phyloP scores from a whole-genome alignment of 2,797 vertebrate species.

The Poecilia wingei region DNA sequence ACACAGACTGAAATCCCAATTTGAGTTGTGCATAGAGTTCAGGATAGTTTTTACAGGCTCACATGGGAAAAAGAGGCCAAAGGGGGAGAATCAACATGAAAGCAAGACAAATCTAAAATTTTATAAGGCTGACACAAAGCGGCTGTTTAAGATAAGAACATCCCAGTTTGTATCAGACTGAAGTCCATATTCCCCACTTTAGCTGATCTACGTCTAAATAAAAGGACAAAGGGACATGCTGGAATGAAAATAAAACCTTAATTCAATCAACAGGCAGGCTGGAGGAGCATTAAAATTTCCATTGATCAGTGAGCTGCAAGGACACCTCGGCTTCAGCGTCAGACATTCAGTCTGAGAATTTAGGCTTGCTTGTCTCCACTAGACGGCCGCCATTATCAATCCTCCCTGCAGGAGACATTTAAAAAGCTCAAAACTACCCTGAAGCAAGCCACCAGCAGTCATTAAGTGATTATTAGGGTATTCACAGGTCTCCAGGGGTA shows the following conservation, averaged over 20 bases:
- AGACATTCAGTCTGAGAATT: slow-evolving; percentile 49
- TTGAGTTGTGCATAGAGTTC: slow-evolving; percentile 20
- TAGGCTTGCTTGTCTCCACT: slow-evolving; percentile 32
- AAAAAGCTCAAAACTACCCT: slow-evolving; percentile 49
- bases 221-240: not conserved
- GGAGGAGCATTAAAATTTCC: slow-evolving; percentile 11
- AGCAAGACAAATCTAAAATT: slow-evolving; percentile 21
- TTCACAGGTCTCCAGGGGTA: slow-evolving; percentile 46
- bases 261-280: slow-evolving; percentile 2
- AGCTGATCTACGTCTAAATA: slow-evolving; percentile 2
- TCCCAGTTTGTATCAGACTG: slow-evolving; percentile 7
- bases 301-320: slow-evolving; percentile 25
- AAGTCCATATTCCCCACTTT: slow-evolving; percentile 7
- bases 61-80: slow-evolving; percentile 9
- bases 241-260: not conserved
- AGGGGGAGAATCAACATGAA: slow-evolving; percentile 9
- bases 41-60: slow-evolving; percentile 27
- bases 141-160: slow-evolving; percentile 26
- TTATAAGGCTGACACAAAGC: slow-evolving; percentile 1
- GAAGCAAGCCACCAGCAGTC: slow-evolving; percentile 45
- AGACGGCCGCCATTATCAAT: slow-evolving; percentile 51
- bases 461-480: slow-evolving; percentile 60
- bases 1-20: slow-evolving; percentile 2
- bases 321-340: slow-evolving; percentile 33
- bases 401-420: slow-evolving; percentile 49